Evolutionary conservation across 2,888 invertebrate genomes (phyloP).

Genomic region (Hedychridium roseum): DNA sequence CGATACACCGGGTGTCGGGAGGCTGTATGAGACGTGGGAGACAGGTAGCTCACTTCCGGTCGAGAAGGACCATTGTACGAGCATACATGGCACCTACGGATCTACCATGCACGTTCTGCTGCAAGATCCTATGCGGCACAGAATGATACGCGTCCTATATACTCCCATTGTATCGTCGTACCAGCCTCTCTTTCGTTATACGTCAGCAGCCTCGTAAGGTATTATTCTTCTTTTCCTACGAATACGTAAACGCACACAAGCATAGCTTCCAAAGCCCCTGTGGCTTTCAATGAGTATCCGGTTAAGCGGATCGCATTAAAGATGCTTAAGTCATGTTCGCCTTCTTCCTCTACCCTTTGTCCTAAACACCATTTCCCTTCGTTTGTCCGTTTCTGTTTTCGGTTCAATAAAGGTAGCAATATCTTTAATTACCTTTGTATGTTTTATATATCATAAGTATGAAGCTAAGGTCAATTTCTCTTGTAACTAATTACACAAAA

Average conservation of each 20-base stretch:
- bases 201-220: background rate
- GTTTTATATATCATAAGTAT: too few species aligned
- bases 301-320: too few species aligned
- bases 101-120: constrained; percentile 2
- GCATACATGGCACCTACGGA: constrained; percentile 1
- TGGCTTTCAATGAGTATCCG: constrained; percentile 30
- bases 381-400: too few species aligned
- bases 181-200: background rate
- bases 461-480: too few species aligned
- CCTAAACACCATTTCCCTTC: background rate
- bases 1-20: constrained; percentile 30
- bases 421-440: too few species aligned
- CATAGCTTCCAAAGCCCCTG: constrained; percentile 22
- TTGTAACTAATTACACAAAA: too few species aligned
- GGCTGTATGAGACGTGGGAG: constrained; percentile 61
- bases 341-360: background rate
- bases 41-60: constrained; percentile 61
- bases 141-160: constrained; percentile 9
- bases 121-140: constrained; percentile 24
- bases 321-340: too few species aligned
- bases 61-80: constrained; percentile 32
- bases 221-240: constrained; percentile 3
- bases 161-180: constrained; percentile 9
- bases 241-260: constrained; percentile 23
- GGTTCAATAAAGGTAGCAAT: too few species aligned